Percentiles rank a stretch among this genome's conserved stretches.
Evolutionary conservation across 2,888 invertebrate species (phyloP).

Genomic region (Deilephila elpenor): DNA sequence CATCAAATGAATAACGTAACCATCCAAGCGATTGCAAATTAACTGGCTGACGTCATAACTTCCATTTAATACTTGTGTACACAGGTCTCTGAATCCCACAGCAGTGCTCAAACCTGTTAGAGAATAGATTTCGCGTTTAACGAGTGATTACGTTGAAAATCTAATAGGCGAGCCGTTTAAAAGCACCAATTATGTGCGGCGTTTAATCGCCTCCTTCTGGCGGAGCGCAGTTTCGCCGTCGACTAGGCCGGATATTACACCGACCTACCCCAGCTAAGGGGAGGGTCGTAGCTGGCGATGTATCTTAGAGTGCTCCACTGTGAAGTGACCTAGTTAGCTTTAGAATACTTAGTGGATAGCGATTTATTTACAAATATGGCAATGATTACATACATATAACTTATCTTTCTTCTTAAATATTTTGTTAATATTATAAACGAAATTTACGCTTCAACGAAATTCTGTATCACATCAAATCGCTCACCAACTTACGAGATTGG

Average conservation of each 20-base stretch:
- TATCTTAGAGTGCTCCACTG: neutral
- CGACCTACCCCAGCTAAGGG: constrained; percentile 23
- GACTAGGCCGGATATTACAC: constrained; percentile 34
- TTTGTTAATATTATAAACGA: too few relatives aligned
- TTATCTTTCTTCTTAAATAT: too few relatives aligned
- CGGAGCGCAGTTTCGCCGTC: constrained; percentile 20
- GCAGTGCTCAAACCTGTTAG: neutral
- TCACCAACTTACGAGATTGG: neutral
- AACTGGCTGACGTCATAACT: neutral
- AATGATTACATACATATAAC: too few relatives aligned
- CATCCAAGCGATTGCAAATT: neutral
- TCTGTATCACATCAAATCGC: too few relatives aligned
- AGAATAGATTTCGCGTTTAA: constrained; percentile 28
- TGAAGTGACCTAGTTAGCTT: neutral
- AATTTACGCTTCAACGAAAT: too few relatives aligned
- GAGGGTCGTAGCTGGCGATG: neutral
- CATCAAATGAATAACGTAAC: neutral
- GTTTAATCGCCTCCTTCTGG: constrained; percentile 37
- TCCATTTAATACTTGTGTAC: neutral
- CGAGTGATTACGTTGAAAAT: constrained; percentile 31
- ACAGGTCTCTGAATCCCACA: neutral
- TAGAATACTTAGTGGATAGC: neutral
- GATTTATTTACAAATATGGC: neutral
- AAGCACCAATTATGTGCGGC: constrained; percentile 42
- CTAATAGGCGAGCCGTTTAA: constrained; percentile 38